These are phyloP conservation scores for Sebastes kiyomatsui DNA, from an alignment of 2,797 vertebrate genomes.

Conservation along the genomic window DNA sequence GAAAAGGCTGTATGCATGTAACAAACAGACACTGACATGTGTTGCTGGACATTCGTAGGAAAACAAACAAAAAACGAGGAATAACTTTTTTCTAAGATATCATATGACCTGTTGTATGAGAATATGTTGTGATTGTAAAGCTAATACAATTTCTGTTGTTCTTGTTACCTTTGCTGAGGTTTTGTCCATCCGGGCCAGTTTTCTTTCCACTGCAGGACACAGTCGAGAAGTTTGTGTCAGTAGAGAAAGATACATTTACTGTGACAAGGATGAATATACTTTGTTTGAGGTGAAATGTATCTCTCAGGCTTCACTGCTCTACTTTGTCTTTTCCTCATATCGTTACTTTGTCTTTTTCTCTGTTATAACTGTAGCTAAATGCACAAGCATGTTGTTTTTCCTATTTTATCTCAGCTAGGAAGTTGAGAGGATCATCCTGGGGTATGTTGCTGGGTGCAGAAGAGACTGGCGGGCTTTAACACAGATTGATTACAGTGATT, in stretches of 20 bases:
- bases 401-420: accelerated
- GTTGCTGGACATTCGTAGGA: too few species aligned
- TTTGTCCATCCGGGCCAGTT: accelerated
- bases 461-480: neutral
- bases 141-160: neutral
- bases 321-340: neutral
- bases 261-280: neutral
- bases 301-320: neutral
- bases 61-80: too few species aligned
- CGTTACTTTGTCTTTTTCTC: neutral
- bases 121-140: neutral
- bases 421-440: neutral
- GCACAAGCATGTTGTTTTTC: neutral
- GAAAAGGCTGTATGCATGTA: too few species aligned
- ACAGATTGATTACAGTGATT: neutral
- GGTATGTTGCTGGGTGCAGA: accelerated
- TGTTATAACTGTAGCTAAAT: neutral
- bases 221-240: neutral
- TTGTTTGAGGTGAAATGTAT: neutral
- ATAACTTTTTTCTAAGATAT: too few species aligned
- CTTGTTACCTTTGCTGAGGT: neutral
- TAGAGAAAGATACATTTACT: neutral
- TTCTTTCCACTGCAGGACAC: accelerated
- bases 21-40: too few species aligned
- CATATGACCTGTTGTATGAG: too few species aligned